A percentile compares a stretch with the other conserved stretches of the same genome.
Evolutionary conservation across 2,113 vertebrate species (phyloP).

Genomic region (Copsychus sechellarum): DNA sequence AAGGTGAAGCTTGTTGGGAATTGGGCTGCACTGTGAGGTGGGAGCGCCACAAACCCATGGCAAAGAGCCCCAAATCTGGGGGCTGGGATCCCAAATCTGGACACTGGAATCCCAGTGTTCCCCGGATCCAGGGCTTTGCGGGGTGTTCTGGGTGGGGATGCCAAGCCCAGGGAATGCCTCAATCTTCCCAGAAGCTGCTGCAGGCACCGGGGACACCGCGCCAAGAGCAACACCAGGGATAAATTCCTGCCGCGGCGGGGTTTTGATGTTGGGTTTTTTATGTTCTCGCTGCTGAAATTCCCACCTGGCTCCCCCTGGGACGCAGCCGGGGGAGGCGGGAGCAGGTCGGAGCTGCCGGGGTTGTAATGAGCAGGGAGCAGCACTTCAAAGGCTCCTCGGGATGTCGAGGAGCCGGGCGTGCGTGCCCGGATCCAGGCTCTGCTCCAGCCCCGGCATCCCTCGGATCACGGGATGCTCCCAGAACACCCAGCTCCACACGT

Average conservation of each 20-base stretch:
- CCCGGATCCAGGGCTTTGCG: rapidly evolving
- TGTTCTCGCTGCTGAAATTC: rapidly evolving
- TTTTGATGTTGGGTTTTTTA: not conserved
- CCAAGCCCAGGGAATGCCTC: not conserved
- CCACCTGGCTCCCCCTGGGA: not conserved
- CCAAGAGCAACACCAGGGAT: not conserved
- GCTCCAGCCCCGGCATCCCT: not conserved
- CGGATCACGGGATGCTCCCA: rapidly evolving
- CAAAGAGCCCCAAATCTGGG: not conserved
- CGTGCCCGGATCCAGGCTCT: rapidly evolving
- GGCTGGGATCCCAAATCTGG: too few species aligned
- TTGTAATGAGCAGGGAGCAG: constrained; percentile 29
- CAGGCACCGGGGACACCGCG: not conserved
- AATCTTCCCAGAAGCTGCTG: not conserved
- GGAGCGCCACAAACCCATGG: rapidly evolving
- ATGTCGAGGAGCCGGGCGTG: not conserved
- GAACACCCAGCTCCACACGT: rapidly evolving
- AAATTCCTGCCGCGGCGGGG: not conserved
- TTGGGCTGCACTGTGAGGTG: rapidly evolving
- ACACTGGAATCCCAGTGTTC: too few species aligned
- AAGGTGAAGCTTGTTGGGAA: rapidly evolving
- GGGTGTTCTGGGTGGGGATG: not conserved
- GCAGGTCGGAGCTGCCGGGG: not conserved
- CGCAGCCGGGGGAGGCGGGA: not conserved
- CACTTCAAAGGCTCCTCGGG: constrained; percentile 18